A percentile compares a stretch with the other conserved stretches of the same genome.
Conservation (phyloP, 2,797 vertebrate genomes). For the Esox lucius region DNA sequence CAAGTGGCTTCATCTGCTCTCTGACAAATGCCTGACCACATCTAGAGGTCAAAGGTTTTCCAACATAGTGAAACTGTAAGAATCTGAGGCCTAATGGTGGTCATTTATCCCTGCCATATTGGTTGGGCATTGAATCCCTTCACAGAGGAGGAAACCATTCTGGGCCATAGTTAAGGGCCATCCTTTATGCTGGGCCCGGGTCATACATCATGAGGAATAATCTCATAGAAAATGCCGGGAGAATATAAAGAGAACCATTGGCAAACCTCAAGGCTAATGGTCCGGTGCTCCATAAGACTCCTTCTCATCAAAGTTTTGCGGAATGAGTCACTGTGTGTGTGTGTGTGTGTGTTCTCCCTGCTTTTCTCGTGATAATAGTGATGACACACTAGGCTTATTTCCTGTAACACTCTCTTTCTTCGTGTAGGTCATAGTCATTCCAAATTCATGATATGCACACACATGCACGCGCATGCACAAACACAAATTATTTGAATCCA, state of each 20-base stretch:
- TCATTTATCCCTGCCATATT: conserved; percentile 73
- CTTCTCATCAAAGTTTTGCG: conserved; percentile 14
- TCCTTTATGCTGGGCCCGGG: conserved; percentile 29
- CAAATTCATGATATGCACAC: neutral
- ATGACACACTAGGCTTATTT: too few species aligned
- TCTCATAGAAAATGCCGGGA: conserved; percentile 26
- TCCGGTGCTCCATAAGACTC: conserved; percentile 11
- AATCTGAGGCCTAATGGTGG: conserved; percentile 61
- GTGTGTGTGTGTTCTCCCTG: neutral
- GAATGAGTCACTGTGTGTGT: neutral
- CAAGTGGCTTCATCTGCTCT: conserved; percentile 35
- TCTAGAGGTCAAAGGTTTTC: conserved; percentile 49
- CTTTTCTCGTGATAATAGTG: too few species aligned
- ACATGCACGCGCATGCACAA: neutral
- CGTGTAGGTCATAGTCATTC: neutral
- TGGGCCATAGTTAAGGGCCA: conserved; percentile 47
- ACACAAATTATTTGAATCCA: conserved; percentile 29
- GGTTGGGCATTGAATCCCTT: conserved; percentile 61
- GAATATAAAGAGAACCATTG: conserved; percentile 31
- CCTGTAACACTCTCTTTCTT: too few species aligned
- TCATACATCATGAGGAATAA: conserved; percentile 58
- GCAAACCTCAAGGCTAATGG: conserved; percentile 3
- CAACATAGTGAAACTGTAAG: conserved; percentile 60
- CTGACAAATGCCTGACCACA: conserved; percentile 54
- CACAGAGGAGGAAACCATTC: conserved; percentile 40